A percentile compares a stretch with the other conserved stretches of the same genome.
Evolutionary conservation across 2,113 vertebrate species (phyloP).

Genomic region (Pseudorasbora parva): DNA sequence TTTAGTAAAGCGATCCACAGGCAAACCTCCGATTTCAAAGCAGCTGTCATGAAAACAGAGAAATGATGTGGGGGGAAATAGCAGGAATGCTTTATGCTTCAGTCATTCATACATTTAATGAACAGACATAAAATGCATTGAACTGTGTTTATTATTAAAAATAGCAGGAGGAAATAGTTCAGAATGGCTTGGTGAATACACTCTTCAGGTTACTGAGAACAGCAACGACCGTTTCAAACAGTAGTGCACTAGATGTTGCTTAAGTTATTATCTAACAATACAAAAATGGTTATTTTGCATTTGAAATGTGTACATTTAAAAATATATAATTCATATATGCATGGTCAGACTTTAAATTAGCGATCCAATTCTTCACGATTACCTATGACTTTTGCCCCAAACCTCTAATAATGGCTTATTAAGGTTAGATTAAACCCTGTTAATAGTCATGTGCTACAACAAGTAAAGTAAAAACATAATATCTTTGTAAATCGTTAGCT

Average conservation of each 20-base stretch:
- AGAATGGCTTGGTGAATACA: neutral
- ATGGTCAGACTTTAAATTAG: too few species aligned
- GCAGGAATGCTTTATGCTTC: neutral
- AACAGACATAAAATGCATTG: conserved; percentile 1
- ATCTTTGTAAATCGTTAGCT: too few species aligned
- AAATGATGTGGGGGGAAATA: conserved; percentile 22
- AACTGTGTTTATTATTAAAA: conserved; percentile 24
- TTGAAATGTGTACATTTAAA: neutral
- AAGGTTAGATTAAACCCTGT: too few species aligned
- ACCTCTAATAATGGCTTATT: too few species aligned
- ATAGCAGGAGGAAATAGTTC: neutral
- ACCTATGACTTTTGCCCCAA: too few species aligned
- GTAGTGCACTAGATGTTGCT: too few species aligned
- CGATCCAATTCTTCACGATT: too few species aligned
- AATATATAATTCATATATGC: neutral
- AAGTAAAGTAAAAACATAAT: too few species aligned
- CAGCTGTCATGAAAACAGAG: conserved; percentile 28
- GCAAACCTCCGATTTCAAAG: conserved; percentile 39
- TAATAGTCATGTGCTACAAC: too few species aligned
- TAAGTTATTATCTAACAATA: too few species aligned
- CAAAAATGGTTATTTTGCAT: neutral
- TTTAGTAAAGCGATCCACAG: conserved; percentile 37
- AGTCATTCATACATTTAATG: conserved; percentile 1
- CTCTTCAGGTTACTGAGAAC: neutral
- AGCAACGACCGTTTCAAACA: neutral